phyloP scores from a whole-genome alignment of 30 jellyfish, hydroid and myxozoan species.

The Aurelia aurita region DNA sequence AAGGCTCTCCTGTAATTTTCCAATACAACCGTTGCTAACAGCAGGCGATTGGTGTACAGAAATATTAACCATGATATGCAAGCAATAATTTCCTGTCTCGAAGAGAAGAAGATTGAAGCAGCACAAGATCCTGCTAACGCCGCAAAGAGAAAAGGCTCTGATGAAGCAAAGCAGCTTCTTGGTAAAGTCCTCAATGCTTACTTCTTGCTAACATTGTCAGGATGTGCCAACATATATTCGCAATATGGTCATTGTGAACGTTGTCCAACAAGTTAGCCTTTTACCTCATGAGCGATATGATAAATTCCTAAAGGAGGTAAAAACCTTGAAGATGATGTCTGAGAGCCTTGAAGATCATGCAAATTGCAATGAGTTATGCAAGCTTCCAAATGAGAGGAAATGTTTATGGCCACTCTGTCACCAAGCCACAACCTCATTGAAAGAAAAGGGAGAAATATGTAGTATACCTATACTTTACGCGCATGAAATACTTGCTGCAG shows the following conservation, averaged over 20 bases:
- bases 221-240: constrained; percentile 21
- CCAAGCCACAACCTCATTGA: background rate
- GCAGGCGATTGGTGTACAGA: constrained; percentile 20
- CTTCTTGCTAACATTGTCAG: constrained; percentile 30
- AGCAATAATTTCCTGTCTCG: constrained; percentile 27
- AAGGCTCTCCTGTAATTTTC: constrained; percentile 24
- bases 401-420: constrained; percentile 27
- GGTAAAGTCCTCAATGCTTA: constrained; percentile 14
- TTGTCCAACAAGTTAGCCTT: constrained; percentile 2
- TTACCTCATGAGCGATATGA: constrained; percentile 22
- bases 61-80: constrained; percentile 40
- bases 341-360: constrained; percentile 24
- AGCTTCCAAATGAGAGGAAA: background rate
- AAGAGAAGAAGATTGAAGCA: constrained; percentile 19
- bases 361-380: constrained; percentile 14
- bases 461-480: background rate
- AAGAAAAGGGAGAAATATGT: constrained; percentile 18
- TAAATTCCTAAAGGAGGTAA: constrained; percentile 10
- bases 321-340: background rate
- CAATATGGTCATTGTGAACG: constrained; percentile 33
- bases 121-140: constrained; percentile 29
- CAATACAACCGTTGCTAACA: background rate
- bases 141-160: background rate
- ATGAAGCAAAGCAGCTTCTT: constrained; percentile 35
- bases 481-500: constrained; percentile 10